Base-by-base conservation (phyloP, 2,113 vertebrate genomes). In the Numida meleagris region DNA sequence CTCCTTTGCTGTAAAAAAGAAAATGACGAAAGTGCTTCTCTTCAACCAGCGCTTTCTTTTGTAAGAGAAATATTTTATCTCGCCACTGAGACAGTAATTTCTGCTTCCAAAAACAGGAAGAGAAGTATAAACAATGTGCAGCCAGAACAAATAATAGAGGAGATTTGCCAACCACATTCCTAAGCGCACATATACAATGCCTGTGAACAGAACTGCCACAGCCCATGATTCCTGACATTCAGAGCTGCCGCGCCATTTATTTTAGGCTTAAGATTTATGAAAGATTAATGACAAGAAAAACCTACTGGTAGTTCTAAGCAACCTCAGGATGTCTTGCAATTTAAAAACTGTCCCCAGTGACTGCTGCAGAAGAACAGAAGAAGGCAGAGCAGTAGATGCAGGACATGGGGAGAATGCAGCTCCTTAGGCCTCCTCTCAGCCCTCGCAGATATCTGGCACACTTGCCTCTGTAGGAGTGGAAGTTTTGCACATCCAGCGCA, bases 51-150 rank as follows among this genome's bases (percentile, higher is more conserved):
- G 1, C 31, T 88, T 94, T 91, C 83, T 92, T 82, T 72, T 80
- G 33, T 58, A 90, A 92, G 82, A 93, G 92, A 97, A 97, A 90
- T 89, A 93, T 48, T 82, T 94, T 91, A 92, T 80, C 83, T n/a
- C 62, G 79, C 80, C 67, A 74, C 86, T 21, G 34, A 91, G 89
- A 94, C 88, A 93, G 90, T 92, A 87, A 86, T 90, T 93, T 96
- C 93, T 94, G 88, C 80, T 83, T 96, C 90, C 74, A 73, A 96
- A 95, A 96, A 82, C 96, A 97, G 95, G 95, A 97, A 97, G 90
- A 95, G 89, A 96, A 89, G 76, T 91, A 87, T 95, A 93, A 97
- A 96, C 93, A 94, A 81, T 15, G 14, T 51, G 72, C 74, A 17
- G 19, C 29, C 91, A 72, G 61, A 93, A 82, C 74, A 93, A 95